Conservation (phyloP, 2,797 vertebrate genomes). For the Esox lucius region DNA sequence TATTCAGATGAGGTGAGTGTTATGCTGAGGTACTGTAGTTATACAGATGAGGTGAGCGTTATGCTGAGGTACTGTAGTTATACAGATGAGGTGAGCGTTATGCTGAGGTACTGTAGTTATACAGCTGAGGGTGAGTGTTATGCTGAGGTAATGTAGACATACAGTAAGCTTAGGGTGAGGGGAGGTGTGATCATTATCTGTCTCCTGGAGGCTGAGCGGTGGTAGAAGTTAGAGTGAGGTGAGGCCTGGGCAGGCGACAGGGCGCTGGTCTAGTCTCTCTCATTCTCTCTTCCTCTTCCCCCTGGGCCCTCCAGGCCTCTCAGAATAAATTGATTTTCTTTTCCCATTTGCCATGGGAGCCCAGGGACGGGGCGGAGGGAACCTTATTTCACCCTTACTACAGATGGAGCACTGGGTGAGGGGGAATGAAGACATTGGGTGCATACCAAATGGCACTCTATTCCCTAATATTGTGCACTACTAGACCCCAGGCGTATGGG, state of each 20-base stretch:
- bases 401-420: slow-evolving; percentile 41
- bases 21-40: too few species aligned
- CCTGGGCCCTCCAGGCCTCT: slow-evolving; percentile 65
- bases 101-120: background rate
- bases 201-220: slow-evolving; percentile 6
- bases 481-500: too few species aligned
- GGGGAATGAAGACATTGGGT: background rate
- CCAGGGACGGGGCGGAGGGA: slow-evolving; percentile 50
- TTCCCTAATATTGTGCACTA: background rate
- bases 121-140: background rate
- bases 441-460: background rate
- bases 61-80: too few species aligned
- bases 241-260: background rate
- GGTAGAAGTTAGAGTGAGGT: slow-evolving; percentile 27
- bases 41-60: too few species aligned
- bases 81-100: background rate
- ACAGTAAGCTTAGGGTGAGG: background rate
- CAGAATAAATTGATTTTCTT: slow-evolving; percentile 77
- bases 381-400: slow-evolving; percentile 64
- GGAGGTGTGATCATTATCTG: slow-evolving; percentile 3
- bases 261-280: background rate
- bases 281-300: slow-evolving; percentile 44
- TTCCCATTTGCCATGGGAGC: slow-evolving; percentile 62
- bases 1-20: too few species aligned
- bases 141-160: background rate